Conservation (phyloP, 2,888 invertebrate species). For the Tenodera sinensis region DNA sequence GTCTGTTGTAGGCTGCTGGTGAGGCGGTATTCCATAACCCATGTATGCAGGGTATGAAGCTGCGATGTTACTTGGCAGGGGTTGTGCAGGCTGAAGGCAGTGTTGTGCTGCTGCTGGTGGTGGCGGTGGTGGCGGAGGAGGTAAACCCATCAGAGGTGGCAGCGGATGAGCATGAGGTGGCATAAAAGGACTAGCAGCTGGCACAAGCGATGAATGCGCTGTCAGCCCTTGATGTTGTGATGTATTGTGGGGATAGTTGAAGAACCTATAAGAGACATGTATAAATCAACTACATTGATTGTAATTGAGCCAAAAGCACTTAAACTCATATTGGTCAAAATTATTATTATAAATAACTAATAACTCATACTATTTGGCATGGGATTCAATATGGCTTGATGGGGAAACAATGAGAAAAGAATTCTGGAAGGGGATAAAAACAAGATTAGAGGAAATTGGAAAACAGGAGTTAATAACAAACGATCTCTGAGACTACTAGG, state of each 20-base stretch:
- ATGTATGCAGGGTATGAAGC: background rate
- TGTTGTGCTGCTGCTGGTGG: background rate
- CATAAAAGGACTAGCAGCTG: background rate
- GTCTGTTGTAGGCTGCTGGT: background rate
- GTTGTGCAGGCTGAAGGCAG: background rate
- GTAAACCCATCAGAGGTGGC: slow-evolving; percentile 24
- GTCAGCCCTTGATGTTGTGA: slow-evolving; percentile 40
- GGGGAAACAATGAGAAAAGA: too few relatives aligned
- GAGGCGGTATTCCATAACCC: background rate
- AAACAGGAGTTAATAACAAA: too few relatives aligned
- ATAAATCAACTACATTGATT: background rate
- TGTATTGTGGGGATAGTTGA: slow-evolving; percentile 53
- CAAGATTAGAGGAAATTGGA: too few relatives aligned
- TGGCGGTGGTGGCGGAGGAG: background rate
- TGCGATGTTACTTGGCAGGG: slow-evolving; percentile 12
- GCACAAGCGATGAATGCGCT: background rate
- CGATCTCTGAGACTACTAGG: too few relatives aligned
- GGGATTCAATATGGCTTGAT: too few relatives aligned
- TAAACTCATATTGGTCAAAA: too few relatives aligned
- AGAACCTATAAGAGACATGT: slow-evolving; percentile 47
- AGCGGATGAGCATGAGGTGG: slow-evolving; percentile 11
- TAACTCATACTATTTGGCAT: too few relatives aligned
- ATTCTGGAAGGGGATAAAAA: too few relatives aligned
- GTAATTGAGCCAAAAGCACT: too few relatives aligned
- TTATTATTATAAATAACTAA: too few relatives aligned